Base-by-base conservation (phyloP, 2,797 vertebrate genomes). In the Rhinogobio ventralis region DNA sequence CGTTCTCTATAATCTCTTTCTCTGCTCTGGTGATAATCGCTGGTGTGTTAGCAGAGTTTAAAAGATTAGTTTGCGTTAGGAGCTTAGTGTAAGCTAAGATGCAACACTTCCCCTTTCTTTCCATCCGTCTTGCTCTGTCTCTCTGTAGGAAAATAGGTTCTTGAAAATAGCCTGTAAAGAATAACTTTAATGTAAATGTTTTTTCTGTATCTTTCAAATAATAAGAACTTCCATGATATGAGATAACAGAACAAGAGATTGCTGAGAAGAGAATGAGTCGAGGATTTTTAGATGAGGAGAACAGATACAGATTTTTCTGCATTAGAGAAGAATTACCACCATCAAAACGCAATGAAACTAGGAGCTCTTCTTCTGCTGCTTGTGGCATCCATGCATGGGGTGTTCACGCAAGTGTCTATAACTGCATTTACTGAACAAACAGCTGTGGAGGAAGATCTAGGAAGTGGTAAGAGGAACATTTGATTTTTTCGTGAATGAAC, bases 381-480 rank as follows among this genome's bases (percentile, higher is more conserved):
- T 78, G 81, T 92, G 72, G 90, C 74, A 4, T 91, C 74, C 66
- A 86, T 90, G 28, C 90, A 88, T 33, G 85, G 79, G 87, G 90
- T 83, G 28, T 64, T 25, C 72, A 87, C 83, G 75, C 94, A 94
- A 91, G 19, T 87, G 15, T 88, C 90, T 82, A 88, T 71, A 66
- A 49, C 73, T 62, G n/a, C 66, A 81, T 30, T 72, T n/a, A 72
- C 77, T 39, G 77, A 72, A 33, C 69, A 30, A 36, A 55, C n/a
- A 25, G 13, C 69, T 84, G 60, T 89, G 13, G 84, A 87, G 78
- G 90, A 90, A 46, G 90, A 88, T 78, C 92, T 94, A 91, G 90
- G 93, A 86, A 95, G 92, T 83, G 94, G 94, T 95, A 93, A 90
- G 90, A 64, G 15, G 9, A 49, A 13, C 46, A 30, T 76, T 77